Evolutionary conservation across 1,140 invertebrate species (phyloP).

Genomic region (Calliopsis andreniformis): DNA sequence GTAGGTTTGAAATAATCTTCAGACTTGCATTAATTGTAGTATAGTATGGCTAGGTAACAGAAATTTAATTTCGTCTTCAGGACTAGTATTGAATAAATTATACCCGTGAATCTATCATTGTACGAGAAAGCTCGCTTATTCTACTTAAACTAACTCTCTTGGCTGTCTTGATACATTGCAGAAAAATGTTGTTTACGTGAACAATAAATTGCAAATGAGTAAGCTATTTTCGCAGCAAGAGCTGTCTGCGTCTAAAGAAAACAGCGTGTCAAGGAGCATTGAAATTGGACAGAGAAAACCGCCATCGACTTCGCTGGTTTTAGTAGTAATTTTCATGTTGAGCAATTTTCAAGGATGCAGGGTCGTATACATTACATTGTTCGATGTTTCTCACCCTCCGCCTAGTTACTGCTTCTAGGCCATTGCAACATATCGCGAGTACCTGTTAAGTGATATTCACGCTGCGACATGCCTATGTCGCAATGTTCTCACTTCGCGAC

Average conservation of each 20-base stretch:
- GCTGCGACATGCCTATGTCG: slow-evolving; percentile 34
- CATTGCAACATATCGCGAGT: slow-evolving; percentile 65
- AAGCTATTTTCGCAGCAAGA: background rate
- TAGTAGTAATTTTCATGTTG: slow-evolving; percentile 11
- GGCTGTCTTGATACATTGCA: background rate
- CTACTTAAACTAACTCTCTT: background rate
- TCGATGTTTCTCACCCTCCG: slow-evolving; percentile 77
- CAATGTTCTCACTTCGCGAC: slow-evolving; percentile 24
- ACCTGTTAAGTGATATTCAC: slow-evolving; percentile 59
- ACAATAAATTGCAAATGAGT: background rate
- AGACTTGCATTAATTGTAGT: too few species aligned
- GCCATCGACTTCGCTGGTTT: background rate
- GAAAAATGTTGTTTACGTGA: background rate
- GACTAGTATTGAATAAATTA: too few species aligned
- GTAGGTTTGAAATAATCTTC: too few species aligned
- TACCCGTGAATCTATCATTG: too few species aligned
- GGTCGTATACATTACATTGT: slow-evolving; percentile 32
- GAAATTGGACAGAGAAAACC: background rate
- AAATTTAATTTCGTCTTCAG: too few species aligned
- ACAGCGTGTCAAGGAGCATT: too few species aligned
- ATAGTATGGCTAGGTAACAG: background rate
- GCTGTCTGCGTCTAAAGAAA: background rate
- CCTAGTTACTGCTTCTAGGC: slow-evolving; percentile 72
- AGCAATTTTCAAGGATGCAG: slow-evolving; percentile 39
- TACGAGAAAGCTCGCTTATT: background rate